These are phyloP conservation scores for Embiotoca jacksoni DNA, from an alignment of 2,113 vertebrate species.

Conservation along the genomic window DNA sequence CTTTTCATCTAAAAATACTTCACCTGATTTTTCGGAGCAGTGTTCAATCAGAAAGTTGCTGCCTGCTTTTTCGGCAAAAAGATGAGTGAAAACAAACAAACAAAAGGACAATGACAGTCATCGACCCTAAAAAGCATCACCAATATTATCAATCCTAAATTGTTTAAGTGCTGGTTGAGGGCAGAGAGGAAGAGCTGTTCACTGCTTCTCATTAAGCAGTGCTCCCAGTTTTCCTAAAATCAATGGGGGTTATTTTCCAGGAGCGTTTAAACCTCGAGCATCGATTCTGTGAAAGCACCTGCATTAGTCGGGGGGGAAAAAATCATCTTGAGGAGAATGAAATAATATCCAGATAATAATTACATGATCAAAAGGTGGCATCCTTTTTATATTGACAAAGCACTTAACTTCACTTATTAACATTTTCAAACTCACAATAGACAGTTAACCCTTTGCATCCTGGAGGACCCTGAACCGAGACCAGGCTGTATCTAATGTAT, in stretches of 20 bases:
- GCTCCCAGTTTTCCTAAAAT: conserved; percentile 38
- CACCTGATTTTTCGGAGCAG: conserved; percentile 40
- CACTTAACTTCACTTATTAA: too few relatives aligned
- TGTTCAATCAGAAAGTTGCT: conserved; percentile 15
- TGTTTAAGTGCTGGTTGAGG: conserved; percentile 4
- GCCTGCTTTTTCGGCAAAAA: conserved; percentile 13
- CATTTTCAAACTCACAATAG: neutral
- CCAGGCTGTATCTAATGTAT: neutral
- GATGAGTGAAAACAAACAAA: neutral
- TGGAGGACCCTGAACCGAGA: neutral
- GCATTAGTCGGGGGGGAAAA: conserved; percentile 13
- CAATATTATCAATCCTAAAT: neutral
- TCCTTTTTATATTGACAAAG: too few relatives aligned
- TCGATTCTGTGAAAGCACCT: conserved; percentile 39
- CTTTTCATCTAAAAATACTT: conserved; percentile 60
- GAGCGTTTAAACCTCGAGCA: conserved; percentile 51
- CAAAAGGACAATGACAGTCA: neutral
- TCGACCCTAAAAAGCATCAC: neutral
- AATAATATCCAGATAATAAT: neutral
- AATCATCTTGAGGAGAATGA: conserved; percentile 15
- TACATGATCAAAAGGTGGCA: neutral
- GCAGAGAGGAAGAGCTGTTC: conserved; percentile 29
- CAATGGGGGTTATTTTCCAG: conserved; percentile 58
- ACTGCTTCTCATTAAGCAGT: conserved; percentile 55
- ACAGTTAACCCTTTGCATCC: neutral